These are phyloP conservation scores for Ophonus ardosiacus DNA, from an alignment of 2,888 invertebrate genomes.

Conservation along the genomic window DNA sequence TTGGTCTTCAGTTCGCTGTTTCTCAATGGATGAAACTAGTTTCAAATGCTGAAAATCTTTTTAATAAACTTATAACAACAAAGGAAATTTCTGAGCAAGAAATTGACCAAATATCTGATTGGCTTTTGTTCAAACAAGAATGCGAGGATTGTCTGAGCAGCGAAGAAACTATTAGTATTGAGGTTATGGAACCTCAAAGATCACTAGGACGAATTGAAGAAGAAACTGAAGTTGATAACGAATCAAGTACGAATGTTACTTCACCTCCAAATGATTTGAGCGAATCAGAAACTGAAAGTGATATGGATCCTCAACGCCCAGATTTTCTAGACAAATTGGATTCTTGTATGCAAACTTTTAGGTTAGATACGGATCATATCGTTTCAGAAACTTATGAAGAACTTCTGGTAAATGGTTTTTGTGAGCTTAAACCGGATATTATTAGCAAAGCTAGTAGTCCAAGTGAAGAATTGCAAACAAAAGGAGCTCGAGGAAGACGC, in stretches of 20 bases:
- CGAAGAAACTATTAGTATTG: conserved; percentile 75
- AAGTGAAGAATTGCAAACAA: conserved; percentile 68
- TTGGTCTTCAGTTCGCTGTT: conserved; percentile 90
- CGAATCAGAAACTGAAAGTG: conserved; percentile 68
- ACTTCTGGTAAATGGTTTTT: conserved; percentile 74
- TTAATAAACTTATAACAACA: conserved; percentile 84
- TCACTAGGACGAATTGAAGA: conserved; percentile 79
- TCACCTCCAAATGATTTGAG: conserved; percentile 70
- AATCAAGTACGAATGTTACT: conserved; percentile 75
- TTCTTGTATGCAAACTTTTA: conserved; percentile 84
- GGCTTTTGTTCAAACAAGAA: conserved; percentile 91
- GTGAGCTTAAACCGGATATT: not conserved
- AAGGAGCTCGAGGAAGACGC: conserved; percentile 73
- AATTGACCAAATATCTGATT: conserved; percentile 87
- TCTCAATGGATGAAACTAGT: conserved; percentile 90
- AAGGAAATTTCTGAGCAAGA: conserved; percentile 85
- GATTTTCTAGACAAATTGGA: conserved; percentile 86
- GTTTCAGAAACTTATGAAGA: conserved; percentile 81
- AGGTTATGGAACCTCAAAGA: conserved; percentile 77
- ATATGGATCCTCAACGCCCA: conserved; percentile 77
- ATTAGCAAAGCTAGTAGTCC: conserved; percentile 39
- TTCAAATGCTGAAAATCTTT: conserved; percentile 90
- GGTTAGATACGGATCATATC: conserved; percentile 83
- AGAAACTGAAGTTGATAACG: conserved; percentile 75
- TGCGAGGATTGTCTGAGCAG: conserved; percentile 88